Base-by-base conservation (phyloP, 2,888 invertebrate genomes). In the Scelioninae gen. 2 region DNA sequence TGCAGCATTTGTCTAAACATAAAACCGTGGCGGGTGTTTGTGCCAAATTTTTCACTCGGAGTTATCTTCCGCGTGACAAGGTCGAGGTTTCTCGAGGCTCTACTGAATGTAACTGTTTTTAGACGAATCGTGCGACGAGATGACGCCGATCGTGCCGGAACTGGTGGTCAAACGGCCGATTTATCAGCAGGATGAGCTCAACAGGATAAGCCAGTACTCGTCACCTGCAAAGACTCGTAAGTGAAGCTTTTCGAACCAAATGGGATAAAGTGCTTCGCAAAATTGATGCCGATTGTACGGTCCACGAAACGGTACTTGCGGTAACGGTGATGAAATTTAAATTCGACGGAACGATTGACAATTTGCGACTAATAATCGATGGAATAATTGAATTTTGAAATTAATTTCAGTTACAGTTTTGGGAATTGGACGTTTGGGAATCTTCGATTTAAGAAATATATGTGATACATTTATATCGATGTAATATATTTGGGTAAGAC, bases 141-240 rank as follows among this genome's bases (percentile, higher is more conserved):
- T 81, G 87, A 81, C 83, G 76, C 78, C 81, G 50, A 81, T 79
- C 67, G 77, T 79, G 64, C 81, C 83, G 63, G 84, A 85, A 77
- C 68, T 87, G 37, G 78, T 85, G 46, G 89, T 92, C 19, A 88
- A 91, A 70, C 86, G 92, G 13, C 89, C 91, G 0, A 89, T 92
- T 4, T 92, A 92, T 83, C 90, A 91, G 63, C 90, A 92, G 79
- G 91, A 92, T 73, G 89, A 90, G 5, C 87, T 92, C 48, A 89
- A 92, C 83, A 88, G 89, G 64, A 90, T 90, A 77, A 90, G 90
- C 2, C 88, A 90, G 73, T 92, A 92, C 80, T 88, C 89, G 70
- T 86, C 87, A 71, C 91, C 90, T 0, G 85, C 83, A 55, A 84
- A 79, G 73, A 83, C 85, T 58, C 69, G 89, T 89, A 81, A 87